Conservation (phyloP, 2,888 invertebrate genomes). For the Cabera pusaria region DNA sequence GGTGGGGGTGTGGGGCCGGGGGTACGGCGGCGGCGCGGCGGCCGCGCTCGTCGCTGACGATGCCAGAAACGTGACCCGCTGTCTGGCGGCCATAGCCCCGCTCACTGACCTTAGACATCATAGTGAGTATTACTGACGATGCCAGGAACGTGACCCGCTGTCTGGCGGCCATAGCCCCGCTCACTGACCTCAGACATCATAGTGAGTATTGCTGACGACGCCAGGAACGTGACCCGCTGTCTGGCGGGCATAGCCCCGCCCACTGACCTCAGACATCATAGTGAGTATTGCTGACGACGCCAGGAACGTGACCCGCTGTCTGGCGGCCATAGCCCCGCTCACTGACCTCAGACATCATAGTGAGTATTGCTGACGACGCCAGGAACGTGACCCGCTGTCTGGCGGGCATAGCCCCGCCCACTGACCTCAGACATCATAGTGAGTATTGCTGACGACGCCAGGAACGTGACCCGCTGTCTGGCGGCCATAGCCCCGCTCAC, state of each 20-base stretch:
- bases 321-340: slow-evolving; percentile 91
- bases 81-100: slow-evolving; percentile 94
- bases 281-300: slow-evolving; percentile 66
- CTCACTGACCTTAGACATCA: slow-evolving; percentile 93
- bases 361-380: slow-evolving; percentile 67
- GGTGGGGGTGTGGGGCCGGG: slow-evolving; percentile 93
- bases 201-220: background rate
- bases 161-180: background rate
- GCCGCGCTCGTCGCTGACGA: slow-evolving; percentile 91
- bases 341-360: slow-evolving; percentile 89
- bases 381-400: slow-evolving; percentile 22
- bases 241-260: slow-evolving; percentile 92
- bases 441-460: slow-evolving; percentile 70
- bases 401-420: background rate
- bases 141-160: background rate
- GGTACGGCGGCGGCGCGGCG: slow-evolving; percentile 94
- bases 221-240: slow-evolving; percentile 70
- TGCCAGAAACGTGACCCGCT: slow-evolving; percentile 89
- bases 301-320: slow-evolving; percentile 89
- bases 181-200: background rate
- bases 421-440: slow-evolving; percentile 81
- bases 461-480: slow-evolving; percentile 89
- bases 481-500: slow-evolving; percentile 92
- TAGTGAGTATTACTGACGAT: slow-evolving; percentile 74
- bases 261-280: slow-evolving; percentile 85